Base-by-base conservation (phyloP, 2,113 vertebrate genomes). In the Pao palembangensis region DNA sequence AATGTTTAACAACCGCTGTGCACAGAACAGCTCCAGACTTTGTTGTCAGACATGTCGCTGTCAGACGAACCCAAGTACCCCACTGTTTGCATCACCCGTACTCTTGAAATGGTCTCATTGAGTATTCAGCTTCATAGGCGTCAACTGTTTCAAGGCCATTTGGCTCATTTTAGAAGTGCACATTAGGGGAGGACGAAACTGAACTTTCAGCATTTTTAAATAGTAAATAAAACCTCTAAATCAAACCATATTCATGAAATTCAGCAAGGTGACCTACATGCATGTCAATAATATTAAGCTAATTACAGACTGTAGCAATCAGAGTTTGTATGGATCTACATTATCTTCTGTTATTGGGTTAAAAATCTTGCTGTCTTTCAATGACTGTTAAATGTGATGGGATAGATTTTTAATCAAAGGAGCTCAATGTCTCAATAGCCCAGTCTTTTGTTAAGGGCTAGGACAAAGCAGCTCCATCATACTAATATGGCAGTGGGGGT, bases 331-430 rank as follows among this genome's bases (percentile, higher is more conserved):
- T 10, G 42, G 28, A 47, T 51, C 25, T 19, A 64, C 21, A 62
- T 58, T 1, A 19, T 41, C 10, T 46, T 55, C 58, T 55, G 12
- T 70, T 66, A 48, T 14, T 11, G 6, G 28, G 56, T 2, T 21
- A 51, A 34, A 44, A 25, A 23, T 52, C 28, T 50, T 14, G 18
- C 19, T 61, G 57, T 21, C 20, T 18, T 20, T 16, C n/a, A 6
- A 48, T 1, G 28, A 49, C 20, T 10, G 3, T 34, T n/a, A 47
- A 50, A 74, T 0, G 8, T 44, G 6, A 13, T 38, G 34, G 41
- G 61, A 58, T 2, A 19, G 62, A 72, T 71, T 75, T 73, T 75
- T 58, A 50, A 14, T 44, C 23, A 25, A 61, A 67, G 28, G 20
- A 52, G 42, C 46, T 75, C 61, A 46, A 55, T 57, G 69, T 62